phyloP scores from a whole-genome alignment of 2,888 invertebrate genomes.

The Drosophila helvetica region DNA sequence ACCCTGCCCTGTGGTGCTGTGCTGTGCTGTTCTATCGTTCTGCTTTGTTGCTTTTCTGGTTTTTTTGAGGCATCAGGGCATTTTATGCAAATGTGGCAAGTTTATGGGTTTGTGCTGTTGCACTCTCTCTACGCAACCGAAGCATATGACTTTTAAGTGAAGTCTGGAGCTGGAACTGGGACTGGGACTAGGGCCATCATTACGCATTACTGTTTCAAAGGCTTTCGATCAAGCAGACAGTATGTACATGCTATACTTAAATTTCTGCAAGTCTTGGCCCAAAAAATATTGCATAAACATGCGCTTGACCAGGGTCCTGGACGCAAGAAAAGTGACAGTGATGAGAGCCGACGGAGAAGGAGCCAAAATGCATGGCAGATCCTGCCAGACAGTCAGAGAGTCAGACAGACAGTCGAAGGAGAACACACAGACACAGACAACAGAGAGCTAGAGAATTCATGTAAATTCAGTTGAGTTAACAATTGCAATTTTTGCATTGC shows the following conservation, averaged over 20 bases:
- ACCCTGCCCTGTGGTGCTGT: conserved; percentile 31
- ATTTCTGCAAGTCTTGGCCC: conserved; percentile 9
- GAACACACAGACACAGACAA: background rate
- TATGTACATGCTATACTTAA: background rate
- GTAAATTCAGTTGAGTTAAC: conserved; percentile 66
- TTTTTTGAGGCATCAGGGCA: conserved; percentile 52
- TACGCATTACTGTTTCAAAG: conserved; percentile 34
- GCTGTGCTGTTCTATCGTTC: conserved; percentile 8
- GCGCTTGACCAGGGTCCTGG: conserved; percentile 28
- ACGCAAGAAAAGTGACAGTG: conserved; percentile 57
- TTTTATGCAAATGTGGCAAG: conserved; percentile 75
- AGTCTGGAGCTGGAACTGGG: too few relatives aligned
- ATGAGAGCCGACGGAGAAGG: conserved; percentile 50
- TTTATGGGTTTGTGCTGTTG: conserved; percentile 57
- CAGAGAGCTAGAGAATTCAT: conserved; percentile 31
- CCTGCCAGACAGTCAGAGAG: too few relatives aligned
- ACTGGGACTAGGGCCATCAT: conserved; percentile 52
- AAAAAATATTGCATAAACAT: conserved; percentile 62
- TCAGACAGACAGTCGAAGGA: too few relatives aligned
- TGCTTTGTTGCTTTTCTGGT: conserved; percentile 28
- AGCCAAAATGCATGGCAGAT: conserved; percentile 40
- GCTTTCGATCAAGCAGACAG: conserved; percentile 8
- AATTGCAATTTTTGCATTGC: conserved; percentile 68
- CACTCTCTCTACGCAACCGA: conserved; percentile 28
- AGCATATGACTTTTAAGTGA: conserved; percentile 63